Base-by-base conservation (phyloP, 1,140 invertebrate genomes). In the Frieseomelitta varia region DNA sequence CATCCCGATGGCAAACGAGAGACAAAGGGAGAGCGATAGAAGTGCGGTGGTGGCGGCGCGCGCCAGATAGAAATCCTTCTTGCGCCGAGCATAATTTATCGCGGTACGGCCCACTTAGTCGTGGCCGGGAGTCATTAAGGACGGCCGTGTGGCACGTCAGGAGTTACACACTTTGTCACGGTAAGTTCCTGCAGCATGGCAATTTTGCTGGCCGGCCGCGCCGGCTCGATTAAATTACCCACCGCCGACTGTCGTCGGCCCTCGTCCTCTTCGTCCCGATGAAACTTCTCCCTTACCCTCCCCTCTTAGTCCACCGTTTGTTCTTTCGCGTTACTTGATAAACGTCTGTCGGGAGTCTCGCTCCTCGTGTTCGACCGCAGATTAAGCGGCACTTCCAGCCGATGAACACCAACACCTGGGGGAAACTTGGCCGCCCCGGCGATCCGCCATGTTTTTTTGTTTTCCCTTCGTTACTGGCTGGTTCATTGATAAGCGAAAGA, bases 81-180 rank as follows among this genome's bases (percentile, higher is more conserved):
- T 55, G 58, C 68, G 6, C 51, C 24, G 51, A 17, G 68, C 68
- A 74, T 80, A 79, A 79, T 84, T 84, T 84, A 84, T 79, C 77
- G 83, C 14, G 76, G 73, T n/a, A 34, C 81, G 73, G 67, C 27
- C 81, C 81, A 84, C 81, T 84, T 84, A 72, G 75, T 84, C 81
- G 83, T 67, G 69, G 78, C 83, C 71, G 69, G 51, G 77, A 84
- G 83, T 84, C 83, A 79, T 84, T 84, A 84, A 84, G 83, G 83
- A 58, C 83, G 69, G 69, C 51, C 56, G 83, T 53, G 47, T 74
- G 83, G 69, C 69, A 65, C 78, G 83, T 80, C 83, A 74, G 58
- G 78, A 84, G 83, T 84, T 84, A 73, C 78, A 84, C 83, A 84
- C 68, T 84, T 84, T 84, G 77, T 84, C 83, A 84, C 83, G 78